Evolutionary conservation across 2,797 vertebrate species (phyloP).

Genomic region (Threskiornis aethiopicus): DNA sequence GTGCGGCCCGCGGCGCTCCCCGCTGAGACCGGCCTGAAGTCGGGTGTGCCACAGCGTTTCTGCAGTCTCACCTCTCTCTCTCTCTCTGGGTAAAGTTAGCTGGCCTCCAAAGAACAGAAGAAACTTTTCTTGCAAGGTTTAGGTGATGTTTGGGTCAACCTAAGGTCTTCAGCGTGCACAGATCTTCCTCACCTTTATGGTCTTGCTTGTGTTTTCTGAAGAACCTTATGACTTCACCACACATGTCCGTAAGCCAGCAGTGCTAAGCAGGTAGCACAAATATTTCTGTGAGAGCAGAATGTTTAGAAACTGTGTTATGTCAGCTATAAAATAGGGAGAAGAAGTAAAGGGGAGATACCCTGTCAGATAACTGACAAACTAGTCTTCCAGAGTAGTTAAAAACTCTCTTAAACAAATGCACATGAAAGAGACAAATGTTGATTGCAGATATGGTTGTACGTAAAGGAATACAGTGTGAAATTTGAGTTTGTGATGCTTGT

Average conservation of each 20-base stretch:
- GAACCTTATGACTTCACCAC: background rate
- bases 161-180: background rate
- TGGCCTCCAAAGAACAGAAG: background rate
- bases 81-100: background rate
- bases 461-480: background rate
- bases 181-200: background rate
- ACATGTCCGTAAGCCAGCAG: rapidly evolving
- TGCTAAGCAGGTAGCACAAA: background rate
- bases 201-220: background rate
- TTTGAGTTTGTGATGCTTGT: background rate
- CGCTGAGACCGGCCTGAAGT: no score
- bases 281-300: background rate
- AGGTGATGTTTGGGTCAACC: background rate
- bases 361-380: no score
- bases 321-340: background rate
- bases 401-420: background rate
- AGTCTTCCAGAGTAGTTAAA: background rate
- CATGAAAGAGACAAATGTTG: background rate
- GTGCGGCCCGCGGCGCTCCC: no score
- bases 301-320: background rate
- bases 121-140: background rate
- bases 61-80: rapidly evolving
- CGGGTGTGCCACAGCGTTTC: no score
- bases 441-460: rapidly evolving
- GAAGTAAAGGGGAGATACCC: background rate